These are phyloP conservation scores for Drepana arcuata DNA, from an alignment of 1,140 invertebrate genomes.

Conservation along the genomic window DNA sequence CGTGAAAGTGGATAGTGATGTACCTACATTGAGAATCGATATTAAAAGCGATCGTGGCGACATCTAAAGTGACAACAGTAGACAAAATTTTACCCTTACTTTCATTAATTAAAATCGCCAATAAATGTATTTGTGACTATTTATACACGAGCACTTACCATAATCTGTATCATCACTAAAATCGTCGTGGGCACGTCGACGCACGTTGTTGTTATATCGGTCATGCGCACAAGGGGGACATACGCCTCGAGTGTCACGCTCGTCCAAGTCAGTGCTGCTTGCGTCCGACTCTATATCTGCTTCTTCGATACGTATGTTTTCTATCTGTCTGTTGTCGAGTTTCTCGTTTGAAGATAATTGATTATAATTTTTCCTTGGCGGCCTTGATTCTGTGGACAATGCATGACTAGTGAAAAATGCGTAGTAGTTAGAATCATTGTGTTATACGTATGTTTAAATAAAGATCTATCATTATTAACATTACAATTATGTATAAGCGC, in stretches of 20 bases:
- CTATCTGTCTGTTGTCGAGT: slow-evolving; percentile 52
- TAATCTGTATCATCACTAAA: slow-evolving; percentile 70
- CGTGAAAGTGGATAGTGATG: too few species aligned
- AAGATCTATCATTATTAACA: too few species aligned
- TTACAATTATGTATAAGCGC: too few species aligned
- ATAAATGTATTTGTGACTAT: too few species aligned
- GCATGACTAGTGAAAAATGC: too few species aligned
- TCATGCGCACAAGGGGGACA: slow-evolving; percentile 65
- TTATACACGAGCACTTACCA: slow-evolving; percentile 44
- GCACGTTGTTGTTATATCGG: slow-evolving; percentile 61
- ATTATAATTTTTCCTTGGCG: slow-evolving; percentile 67
- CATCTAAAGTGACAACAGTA: neutral
- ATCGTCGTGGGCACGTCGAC: slow-evolving; percentile 56
- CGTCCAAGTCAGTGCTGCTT: slow-evolving; percentile 66
- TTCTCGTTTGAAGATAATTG: slow-evolving; percentile 68
- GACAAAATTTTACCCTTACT: neutral
- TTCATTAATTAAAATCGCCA: too few species aligned
- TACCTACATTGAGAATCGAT: too few species aligned
- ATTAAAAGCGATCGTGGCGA: too few species aligned
- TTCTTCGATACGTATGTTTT: slow-evolving; percentile 60
- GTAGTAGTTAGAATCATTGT: too few species aligned
- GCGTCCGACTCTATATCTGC: slow-evolving; percentile 62
- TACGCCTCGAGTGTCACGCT: slow-evolving; percentile 47
- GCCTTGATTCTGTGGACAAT: slow-evolving; percentile 53
- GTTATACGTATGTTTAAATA: too few species aligned